Percentiles rank a stretch among this genome's conserved stretches.
Conservation (phyloP, 2,888 invertebrate species). For the Patella caerulea region DNA sequence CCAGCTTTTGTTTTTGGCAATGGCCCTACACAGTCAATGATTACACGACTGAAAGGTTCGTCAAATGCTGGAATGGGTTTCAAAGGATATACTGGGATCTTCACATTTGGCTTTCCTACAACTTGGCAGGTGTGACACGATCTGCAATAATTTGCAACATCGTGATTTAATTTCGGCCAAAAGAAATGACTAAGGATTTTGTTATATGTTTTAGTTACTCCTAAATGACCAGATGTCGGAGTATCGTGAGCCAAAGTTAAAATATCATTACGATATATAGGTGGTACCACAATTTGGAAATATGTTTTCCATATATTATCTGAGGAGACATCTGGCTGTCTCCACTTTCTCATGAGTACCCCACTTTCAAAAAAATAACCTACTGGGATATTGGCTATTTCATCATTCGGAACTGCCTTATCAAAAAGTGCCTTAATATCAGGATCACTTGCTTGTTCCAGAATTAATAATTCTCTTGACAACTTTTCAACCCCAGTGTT, state of each 20-base stretch:
- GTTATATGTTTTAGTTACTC: slow-evolving; percentile 31
- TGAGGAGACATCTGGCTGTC: not conserved
- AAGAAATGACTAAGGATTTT: slow-evolving; percentile 28
- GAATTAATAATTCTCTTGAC: slow-evolving; percentile 31
- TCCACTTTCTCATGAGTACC: slow-evolving; percentile 35
- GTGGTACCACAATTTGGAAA: slow-evolving; percentile 26
- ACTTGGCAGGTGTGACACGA: slow-evolving; percentile 25
- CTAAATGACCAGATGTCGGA: slow-evolving; percentile 31
- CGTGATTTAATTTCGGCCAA: slow-evolving; percentile 31
- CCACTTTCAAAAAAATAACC: slow-evolving; percentile 29
- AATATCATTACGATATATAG: slow-evolving; percentile 19
- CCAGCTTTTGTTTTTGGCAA: too few relatives aligned
- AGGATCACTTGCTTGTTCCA: slow-evolving; percentile 35
- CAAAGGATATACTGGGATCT: too few relatives aligned
- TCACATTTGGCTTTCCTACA: too few relatives aligned
- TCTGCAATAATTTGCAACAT: slow-evolving; percentile 28
- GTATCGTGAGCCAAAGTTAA: slow-evolving; percentile 32
- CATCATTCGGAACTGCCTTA: slow-evolving; percentile 24
- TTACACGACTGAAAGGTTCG: too few relatives aligned
- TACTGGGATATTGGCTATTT: slow-evolving; percentile 25
- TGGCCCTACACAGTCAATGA: too few relatives aligned
- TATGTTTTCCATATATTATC: slow-evolving; percentile 14
- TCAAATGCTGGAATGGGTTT: too few relatives aligned
- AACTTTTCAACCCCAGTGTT: not conserved
- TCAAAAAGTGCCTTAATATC: slow-evolving; percentile 28